phyloP scores from a whole-genome alignment of 2,888 invertebrate species.

The Rhogogaster chlorosoma region DNA sequence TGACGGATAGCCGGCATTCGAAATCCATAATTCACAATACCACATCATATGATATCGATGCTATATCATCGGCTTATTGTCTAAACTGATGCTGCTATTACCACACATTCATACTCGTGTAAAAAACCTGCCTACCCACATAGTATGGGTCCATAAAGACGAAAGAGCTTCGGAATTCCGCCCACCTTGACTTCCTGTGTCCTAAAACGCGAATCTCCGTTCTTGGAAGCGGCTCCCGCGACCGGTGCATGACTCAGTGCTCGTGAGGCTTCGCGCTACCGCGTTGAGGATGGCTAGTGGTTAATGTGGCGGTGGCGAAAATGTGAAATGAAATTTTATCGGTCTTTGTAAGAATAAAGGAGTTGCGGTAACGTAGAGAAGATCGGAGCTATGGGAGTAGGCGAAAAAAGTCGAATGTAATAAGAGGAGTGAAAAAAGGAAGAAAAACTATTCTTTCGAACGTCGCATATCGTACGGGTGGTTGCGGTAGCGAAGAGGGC shows the following conservation, averaged over 20 bases:
- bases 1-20: background rate
- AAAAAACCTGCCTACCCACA: background rate
- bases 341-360: background rate
- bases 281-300: background rate
- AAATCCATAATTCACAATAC: background rate
- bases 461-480: conserved; percentile 35
- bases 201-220: conserved; percentile 49
- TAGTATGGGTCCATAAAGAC: background rate
- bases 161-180: conserved; percentile 35
- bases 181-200: conserved; percentile 47
- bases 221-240: conserved; percentile 33
- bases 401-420: background rate
- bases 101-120: background rate
- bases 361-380: background rate
- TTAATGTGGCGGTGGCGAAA: background rate
- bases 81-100: background rate
- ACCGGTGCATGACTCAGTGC: conserved; percentile 41
- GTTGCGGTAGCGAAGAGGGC: conserved; percentile 38
- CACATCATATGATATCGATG: background rate
- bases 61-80: background rate
- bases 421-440: background rate
- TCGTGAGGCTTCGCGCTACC: conserved; percentile 5
- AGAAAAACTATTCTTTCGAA: background rate
- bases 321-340: conserved; percentile 8
- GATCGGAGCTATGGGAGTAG: background rate